Base-by-base conservation (phyloP, 2,888 invertebrate genomes). In the Drosophila phalerata region DNA sequence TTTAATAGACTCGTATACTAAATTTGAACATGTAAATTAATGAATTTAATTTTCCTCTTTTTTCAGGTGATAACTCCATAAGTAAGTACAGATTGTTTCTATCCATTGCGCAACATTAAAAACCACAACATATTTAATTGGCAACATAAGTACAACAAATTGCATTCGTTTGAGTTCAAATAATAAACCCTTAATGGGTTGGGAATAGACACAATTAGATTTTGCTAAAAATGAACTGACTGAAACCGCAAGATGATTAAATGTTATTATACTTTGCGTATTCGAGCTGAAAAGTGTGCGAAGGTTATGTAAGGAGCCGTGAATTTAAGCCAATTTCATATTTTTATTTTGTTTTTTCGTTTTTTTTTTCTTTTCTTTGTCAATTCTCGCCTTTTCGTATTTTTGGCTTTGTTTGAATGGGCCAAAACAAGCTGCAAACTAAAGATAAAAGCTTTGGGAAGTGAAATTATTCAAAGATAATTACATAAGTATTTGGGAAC, bases 11-110 rank as follows among this genome's bases (percentile, higher is more conserved):
- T 30, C 30, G 2, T 30, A 9, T 9, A 13, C 42, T 42, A 19
- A 40, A 17, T 3, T n/a, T n/a, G 37, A 37, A 5, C n/a, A 15
- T 9, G 25, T 17, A 9, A 40, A 56, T 40, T 15, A 63, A 47
- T 57, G 2, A 15, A 40, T 10, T 32, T n/a, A n/a, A 2, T 40
- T 43, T 43, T 45, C 38, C 48, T 55, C 38, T 61, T n/a, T 22
- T 75, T 91, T 4, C 88, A 92, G 92, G 91, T 88, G 92, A 92
- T 83, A 92, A 90, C 71, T 91, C 92, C 72, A 92, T 92, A 92
- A 92, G 92, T 92, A 92, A 92, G 92, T 92, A 52, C 30, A 64
- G 55, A 69, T 52, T 57, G 37, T 48, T 67, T 49, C 49, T 53
- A 62, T 68, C 45, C 49, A 75, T 56, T 87, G 62, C 65, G 64